Evolutionary conservation across 2,888 invertebrate genomes (phyloP), one percentile per base, ranked within the genome.

Genomic region (Mystacides longicornis): DNA sequence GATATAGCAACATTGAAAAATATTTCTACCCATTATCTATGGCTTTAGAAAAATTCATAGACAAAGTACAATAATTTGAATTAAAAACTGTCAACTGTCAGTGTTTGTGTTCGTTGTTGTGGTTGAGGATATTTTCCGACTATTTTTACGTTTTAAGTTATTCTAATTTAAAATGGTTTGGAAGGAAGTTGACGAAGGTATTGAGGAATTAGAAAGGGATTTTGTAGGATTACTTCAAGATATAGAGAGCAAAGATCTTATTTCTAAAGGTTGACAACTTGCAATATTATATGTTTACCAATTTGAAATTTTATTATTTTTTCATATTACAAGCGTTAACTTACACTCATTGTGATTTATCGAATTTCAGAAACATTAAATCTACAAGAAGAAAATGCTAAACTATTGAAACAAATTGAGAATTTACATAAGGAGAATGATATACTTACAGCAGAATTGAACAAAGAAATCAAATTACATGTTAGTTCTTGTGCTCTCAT

Each of bases 191-290:
- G 56, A 56, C 22, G 48, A 31, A 14, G 48, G 31, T 49, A 52
- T 56, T 16, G 23, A 23, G 4, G 21, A 37, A 18, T 19, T 56
- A n/a, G 52, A 52, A 49, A 53, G 52, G 20, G 56, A 52, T 42
- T 52, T 23, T 45, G 21, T 50, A 18, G 45, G 33, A 4, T 20
- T 49, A 7, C 16, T 56, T 14, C 43, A 22, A 23, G 23, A 49
- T 23, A 56, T 57, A 22, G 57, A 57, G 50, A 57, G 37, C 20
- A 57, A 54, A 31, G 54, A 57, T 20, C 47, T 47, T n/a, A 43
- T 51, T 23, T 51, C 50, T 11, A 53, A 57, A 57, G 54, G 56
- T 56, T 47, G 18, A 37, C 14, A 20, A 21, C 11, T 43, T 23
- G 9, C 14, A 45, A 52, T 33, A 52, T 31, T 47, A 11, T 33